A percentile compares a stretch with the other conserved stretches of the same genome.
Evolutionary conservation across 2,797 vertebrate species (phyloP).

Genomic region (Podarcis lilfordi): DNA sequence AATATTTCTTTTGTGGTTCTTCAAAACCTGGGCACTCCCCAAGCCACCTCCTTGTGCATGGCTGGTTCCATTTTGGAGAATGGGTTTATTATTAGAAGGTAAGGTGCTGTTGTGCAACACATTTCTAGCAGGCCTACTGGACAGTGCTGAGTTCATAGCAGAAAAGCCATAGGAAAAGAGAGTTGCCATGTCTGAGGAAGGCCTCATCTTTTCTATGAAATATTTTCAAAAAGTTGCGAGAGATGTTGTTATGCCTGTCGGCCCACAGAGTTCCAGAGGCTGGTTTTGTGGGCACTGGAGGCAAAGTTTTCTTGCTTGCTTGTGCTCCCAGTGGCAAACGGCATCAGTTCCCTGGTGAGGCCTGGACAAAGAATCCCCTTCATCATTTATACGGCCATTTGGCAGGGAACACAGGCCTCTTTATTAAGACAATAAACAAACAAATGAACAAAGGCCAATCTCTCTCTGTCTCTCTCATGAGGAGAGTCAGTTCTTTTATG

Average conservation of each 20-base stretch:
- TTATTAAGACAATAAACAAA: background rate
- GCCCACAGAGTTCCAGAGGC: conserved; percentile 21
- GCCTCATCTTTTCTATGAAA: background rate
- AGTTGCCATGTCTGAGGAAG: background rate
- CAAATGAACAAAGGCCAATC: background rate
- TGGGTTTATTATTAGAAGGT: background rate
- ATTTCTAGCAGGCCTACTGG: background rate
- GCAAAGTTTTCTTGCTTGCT: background rate
- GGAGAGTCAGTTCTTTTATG: background rate
- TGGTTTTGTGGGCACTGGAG: background rate
- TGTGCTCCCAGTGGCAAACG: background rate
- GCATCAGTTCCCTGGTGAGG: background rate
- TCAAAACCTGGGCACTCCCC: too few species aligned
- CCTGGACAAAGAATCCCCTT: conserved; percentile 6
- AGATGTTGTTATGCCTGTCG: background rate
- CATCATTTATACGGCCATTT: conserved; percentile 1
- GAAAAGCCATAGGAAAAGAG: background rate
- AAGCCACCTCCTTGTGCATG: background rate
- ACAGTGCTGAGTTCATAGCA: background rate
- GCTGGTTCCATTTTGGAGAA: background rate
- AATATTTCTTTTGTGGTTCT: background rate
- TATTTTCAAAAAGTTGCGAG: background rate
- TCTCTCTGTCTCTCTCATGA: background rate
- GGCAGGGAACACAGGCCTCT: background rate
- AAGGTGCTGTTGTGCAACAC: background rate